phyloP scores from a whole-genome alignment of 2,113 vertebrate species.

The Condylura cristata region DNA sequence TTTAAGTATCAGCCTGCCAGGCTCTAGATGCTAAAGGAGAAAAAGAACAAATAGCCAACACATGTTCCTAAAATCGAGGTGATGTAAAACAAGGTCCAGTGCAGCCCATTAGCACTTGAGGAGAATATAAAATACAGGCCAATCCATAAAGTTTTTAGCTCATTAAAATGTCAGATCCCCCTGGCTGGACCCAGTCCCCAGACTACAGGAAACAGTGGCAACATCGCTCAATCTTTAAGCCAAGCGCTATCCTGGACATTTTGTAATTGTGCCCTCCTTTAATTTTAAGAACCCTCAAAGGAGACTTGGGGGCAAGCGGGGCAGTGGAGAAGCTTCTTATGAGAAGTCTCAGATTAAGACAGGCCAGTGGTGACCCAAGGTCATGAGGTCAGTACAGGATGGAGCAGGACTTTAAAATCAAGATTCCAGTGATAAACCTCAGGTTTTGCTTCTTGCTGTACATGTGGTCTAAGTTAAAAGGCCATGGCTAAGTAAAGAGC shows the following conservation, averaged over 20 bases:
- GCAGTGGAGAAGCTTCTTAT: not conserved
- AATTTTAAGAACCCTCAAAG: not conserved
- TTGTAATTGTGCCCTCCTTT: not conserved
- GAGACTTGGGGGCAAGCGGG: not conserved
- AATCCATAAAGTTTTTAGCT: constrained; percentile 40
- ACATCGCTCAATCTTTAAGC: fast-evolving
- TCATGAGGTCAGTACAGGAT: not conserved
- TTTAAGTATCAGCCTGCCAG: constrained; percentile 56
- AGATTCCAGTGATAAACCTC: not conserved
- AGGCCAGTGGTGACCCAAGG: not conserved
- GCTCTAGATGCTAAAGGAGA: constrained; percentile 21
- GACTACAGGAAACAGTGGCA: not conserved
- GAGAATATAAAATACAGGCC: constrained; percentile 65
- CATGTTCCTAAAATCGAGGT: constrained; percentile 61
- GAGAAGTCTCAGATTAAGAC: not conserved
- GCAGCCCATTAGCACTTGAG: constrained; percentile 40
- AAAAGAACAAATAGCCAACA: constrained; percentile 39
- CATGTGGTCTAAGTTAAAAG: fast-evolving
- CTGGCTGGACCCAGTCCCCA: not conserved
- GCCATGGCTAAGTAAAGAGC: not conserved
- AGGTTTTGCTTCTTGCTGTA: not conserved
- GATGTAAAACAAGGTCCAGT: constrained; percentile 54
- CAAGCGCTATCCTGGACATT: not conserved
- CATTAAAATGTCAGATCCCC: constrained; percentile 35
- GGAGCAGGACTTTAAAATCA: not conserved